Evolutionary conservation across 2,888 invertebrate species (phyloP), one percentile per base, ranked within the genome.

Genomic region (Blastobasis lacticolella): DNA sequence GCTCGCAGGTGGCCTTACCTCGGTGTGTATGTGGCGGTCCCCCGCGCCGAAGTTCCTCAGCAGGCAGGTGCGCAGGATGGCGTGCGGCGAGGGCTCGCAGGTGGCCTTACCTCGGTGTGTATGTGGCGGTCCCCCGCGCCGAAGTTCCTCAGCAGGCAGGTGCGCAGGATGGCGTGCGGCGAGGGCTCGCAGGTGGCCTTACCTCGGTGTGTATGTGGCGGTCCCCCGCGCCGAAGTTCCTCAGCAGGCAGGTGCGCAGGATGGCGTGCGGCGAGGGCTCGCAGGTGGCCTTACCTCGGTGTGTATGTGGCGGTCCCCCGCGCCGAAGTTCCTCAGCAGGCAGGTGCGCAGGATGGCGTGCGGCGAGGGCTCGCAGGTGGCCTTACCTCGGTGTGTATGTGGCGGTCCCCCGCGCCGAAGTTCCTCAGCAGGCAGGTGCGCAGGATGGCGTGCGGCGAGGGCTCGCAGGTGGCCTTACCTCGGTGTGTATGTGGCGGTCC

Each of bases 1-100:
- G 97, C 82, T 98, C 98, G 48, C 97, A 97, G 0, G 97, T 96
- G 77, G 97, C 97, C n/a, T n/a, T n/a, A n/a, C n/a, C n/a, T n/a
- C n/a, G n/a, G n/a, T n/a, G n/a, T 94, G 92, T 54, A 97, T 95
- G 69, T 96, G 93, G 46, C 96, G 92, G 79, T 97, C 96, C 41
- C 94, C 95, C 55, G 96, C 90, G 40, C 98, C 97, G 78, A 95
- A 97, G 88, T 98, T 98, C 60, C 97, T 88, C 74, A 97, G 94
- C 54, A 98, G 89, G 71, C 98, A 98, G 5, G 97, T 98, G 47
- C 97, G 88, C 51, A 99, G 89, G 58, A 98, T 95, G 62, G 97
- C 95, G 87, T 97, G 98, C 0, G 99, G 99, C 7, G 95, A 94
- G 0, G 97, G 97, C 82, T 98, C 98, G 48, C 97, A 97, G 0